Base-by-base conservation (phyloP, 2,888 invertebrate genomes). In the Coleophora deauratella region DNA sequence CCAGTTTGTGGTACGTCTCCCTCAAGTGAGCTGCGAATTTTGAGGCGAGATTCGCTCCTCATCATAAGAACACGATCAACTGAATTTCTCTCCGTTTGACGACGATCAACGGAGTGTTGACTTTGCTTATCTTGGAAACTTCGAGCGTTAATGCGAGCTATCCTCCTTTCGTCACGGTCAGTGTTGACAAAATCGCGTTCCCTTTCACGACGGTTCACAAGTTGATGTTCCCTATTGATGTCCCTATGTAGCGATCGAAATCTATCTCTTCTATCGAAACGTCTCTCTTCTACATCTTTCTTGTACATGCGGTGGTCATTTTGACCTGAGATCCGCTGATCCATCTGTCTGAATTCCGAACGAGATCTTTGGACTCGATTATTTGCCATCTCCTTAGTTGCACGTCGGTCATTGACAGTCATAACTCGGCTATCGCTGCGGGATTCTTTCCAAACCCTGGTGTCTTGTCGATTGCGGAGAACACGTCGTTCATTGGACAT, bases 401-500 rank as follows among this genome's bases (percentile, higher is more conserved):
- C 21, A 21, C 21, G 21, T 21, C 21, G 21, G 3, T 21, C 3
- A 21, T 21, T 21, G 21, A 3, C 21, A 6, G 3, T 21, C 21
- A 21, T 6, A 21, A 21, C 21, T 21, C 21, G 3, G 21, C 21
- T 3, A 21, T 21, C 6, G 21, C 21, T 21, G 3, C 21, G 21
- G 21, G 3, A 21, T 21, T 21, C 21, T 6, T 21, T 6, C 21
- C 6, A 6, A 21, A 3, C 21, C 6, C 21, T 21, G 3, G 21
- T 21, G 21, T 21, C 21, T 21, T 21, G 21, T 21, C 3, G 21
- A 6, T 6, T 6, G 6, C 21, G 3, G 2, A 27, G 30, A 30
- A 6, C 35, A 15, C 33, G 35, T 35, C 38, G 33, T 38, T 41
- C 38, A n/a, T 42, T 38, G 3, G 15, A 14, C 9, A 27, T 35